Base-by-base conservation (phyloP, 2,113 vertebrate species). In the Ornithorhynchus anatinus region DNA sequence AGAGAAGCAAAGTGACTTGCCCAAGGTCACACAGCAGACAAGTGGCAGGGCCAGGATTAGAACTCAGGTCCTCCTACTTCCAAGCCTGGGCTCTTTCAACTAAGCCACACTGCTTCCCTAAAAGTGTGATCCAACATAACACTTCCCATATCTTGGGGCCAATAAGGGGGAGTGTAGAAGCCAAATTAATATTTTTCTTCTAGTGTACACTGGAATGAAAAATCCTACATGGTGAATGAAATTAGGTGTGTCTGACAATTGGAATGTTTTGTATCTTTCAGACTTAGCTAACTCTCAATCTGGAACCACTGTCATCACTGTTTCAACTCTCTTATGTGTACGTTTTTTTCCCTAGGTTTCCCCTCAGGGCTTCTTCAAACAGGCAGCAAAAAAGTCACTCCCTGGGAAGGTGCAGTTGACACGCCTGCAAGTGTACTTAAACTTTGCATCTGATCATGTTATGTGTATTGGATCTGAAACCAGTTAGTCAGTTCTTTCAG, bases 401-500 rank as follows among this genome's bases (percentile, higher is more conserved):
- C 87, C 80, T 80, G 6, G 22, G 52, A 52, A 76, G 82, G 86
- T 65, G 82, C 84, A 85, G 85, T 77, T 88, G 90, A 89, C 88
- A 86, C 9, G 84, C 82, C 86, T 63, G 90, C 88, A 93, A 94
- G 90, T 93, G 93, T 94, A 92, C 91, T 94, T 94, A 94, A 94
- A 94, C 90, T 93, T 93, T 91, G 92, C 65, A 90, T 94, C 93
- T 94, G 93, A 94, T 94, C 93, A 91, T 90, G 91, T 94, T 93
- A 93, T 93, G 91, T 91, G 90, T 92, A 94, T 93, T 93, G 92
- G 92, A 93, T 92, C 91, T 92, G 91, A 94, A 93, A 94, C 93
- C 92, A 94, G 92, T 90, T 90, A 94, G 93, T 94, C 93, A 93
- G 94, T 94, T 90, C 88, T 69, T 92, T 82, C 90, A 88, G 84